phyloP scores from a whole-genome alignment of 1,140 invertebrate species.

The Latrodectus geometricus region DNA sequence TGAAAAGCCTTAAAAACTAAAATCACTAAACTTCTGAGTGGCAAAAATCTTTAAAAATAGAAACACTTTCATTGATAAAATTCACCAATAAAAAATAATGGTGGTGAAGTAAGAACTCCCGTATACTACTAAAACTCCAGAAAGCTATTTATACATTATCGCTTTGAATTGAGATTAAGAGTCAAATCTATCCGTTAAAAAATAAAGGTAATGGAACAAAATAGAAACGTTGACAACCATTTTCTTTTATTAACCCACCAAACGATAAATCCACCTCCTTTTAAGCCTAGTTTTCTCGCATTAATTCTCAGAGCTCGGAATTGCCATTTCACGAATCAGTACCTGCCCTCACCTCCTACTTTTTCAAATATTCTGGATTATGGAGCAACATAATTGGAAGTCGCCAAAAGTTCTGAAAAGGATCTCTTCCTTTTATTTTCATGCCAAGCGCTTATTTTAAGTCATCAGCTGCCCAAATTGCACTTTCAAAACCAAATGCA shows the following conservation, averaged over 20 bases:
- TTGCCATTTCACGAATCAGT: too few relatives aligned
- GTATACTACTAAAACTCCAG: too few relatives aligned
- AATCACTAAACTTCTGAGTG: too few relatives aligned
- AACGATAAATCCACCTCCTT: not conserved
- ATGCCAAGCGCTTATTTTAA: constrained; percentile 34
- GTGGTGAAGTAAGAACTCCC: too few relatives aligned
- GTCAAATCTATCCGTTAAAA: not conserved
- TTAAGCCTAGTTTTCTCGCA: not conserved
- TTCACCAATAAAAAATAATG: too few relatives aligned
- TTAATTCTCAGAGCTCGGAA: not conserved
- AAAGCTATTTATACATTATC: too few relatives aligned
- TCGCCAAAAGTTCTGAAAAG: not conserved
- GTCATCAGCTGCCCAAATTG: constrained; percentile 47
- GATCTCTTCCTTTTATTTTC: too few relatives aligned
- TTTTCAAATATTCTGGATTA: not conserved
- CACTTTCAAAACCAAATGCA: constrained; percentile 30
- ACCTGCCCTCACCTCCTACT: not conserved
- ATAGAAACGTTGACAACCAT: not conserved
- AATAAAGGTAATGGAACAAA: not conserved
- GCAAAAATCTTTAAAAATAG: too few relatives aligned
- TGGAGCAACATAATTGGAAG: constrained; percentile 39
- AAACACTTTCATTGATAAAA: too few relatives aligned
- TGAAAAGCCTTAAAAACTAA: too few relatives aligned
- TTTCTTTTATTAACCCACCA: not conserved
- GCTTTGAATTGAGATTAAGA: not conserved